Conservation (phyloP, 2,113 vertebrate genomes). For the Xiphias gladius region DNA sequence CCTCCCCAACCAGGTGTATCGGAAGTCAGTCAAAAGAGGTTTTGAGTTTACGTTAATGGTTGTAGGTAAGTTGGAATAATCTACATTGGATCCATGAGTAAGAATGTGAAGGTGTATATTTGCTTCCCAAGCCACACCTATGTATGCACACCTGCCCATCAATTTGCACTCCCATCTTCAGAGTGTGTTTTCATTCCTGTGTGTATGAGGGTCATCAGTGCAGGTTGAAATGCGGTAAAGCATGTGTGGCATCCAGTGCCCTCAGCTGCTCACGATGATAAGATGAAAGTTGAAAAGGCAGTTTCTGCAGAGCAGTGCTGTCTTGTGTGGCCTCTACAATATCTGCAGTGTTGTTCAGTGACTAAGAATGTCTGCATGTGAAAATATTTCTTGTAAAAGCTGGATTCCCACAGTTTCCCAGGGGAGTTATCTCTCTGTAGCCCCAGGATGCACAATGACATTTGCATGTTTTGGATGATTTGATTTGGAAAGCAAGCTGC, state of each 20-base stretch:
- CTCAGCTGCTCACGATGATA: slow-evolving; percentile 39
- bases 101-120: neutral
- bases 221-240: slow-evolving; percentile 12
- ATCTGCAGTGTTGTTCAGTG: neutral
- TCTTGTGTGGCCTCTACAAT: neutral
- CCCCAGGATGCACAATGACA: slow-evolving; percentile 15
- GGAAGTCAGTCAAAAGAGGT: slow-evolving; percentile 87
- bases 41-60: slow-evolving; percentile 89
- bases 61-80: slow-evolving; percentile 82
- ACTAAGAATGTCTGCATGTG: neutral
- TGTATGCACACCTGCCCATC: slow-evolving; percentile 32
- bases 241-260: slow-evolving; percentile 26
- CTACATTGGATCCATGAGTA: neutral
- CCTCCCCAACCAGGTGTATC: slow-evolving; percentile 87
- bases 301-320: neutral
- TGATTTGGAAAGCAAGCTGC: slow-evolving; percentile 30
- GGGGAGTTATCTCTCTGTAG: neutral
- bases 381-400: neutral
- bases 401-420: slow-evolving; percentile 19
- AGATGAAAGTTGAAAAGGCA: slow-evolving; percentile 27
- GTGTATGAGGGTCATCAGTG: slow-evolving; percentile 20
- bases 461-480: slow-evolving; percentile 41
- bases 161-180: neutral
- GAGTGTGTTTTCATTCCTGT: slow-evolving; percentile 26
- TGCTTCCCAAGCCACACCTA: neutral